Percentiles rank a stretch among this genome's conserved stretches.
phyloP scores from a whole-genome alignment of 92 coral and sea anemone genomes.

The Paramuricea clavata region DNA sequence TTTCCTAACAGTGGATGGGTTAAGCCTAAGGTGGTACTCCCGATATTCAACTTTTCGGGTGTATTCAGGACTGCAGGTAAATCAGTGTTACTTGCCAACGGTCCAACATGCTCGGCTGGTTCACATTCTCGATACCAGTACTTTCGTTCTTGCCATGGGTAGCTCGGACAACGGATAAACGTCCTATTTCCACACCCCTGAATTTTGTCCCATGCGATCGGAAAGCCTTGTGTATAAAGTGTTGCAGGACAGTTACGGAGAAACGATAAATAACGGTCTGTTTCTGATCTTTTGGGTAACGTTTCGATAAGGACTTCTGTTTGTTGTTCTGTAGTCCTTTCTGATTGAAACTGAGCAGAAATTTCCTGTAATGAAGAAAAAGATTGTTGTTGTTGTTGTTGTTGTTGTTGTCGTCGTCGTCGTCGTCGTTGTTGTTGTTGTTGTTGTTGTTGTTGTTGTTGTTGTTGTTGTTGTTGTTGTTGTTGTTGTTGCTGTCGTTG shows the following conservation, averaged over 20 bases:
- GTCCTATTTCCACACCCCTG: conserved; percentile 61
- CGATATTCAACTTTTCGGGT: background rate
- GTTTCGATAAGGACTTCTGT: conserved; percentile 59
- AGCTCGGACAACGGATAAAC: conserved; percentile 78
- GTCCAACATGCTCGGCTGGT: conserved; percentile 58
- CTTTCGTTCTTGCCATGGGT: conserved; percentile 83
- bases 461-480: no score
- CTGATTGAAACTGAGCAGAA: background rate
- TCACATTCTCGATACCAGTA: conserved; percentile 75
- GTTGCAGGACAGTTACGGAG: conserved; percentile 77
- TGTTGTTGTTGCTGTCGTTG: no score
- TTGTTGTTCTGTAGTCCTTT: background rate
- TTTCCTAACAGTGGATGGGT: conserved; percentile 74
- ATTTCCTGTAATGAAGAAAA: background rate
- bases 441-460: no score
- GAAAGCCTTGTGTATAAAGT: conserved; percentile 75
- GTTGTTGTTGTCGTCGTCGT: no score
- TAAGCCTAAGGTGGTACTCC: background rate
- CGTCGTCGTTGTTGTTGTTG: no score
- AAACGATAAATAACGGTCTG: conserved; percentile 76
- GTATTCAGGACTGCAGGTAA: background rate
- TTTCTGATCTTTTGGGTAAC: conserved; percentile 69
- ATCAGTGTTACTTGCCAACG: conserved; percentile 15
- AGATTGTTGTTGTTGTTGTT: background rate
- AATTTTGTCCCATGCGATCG: conserved; percentile 72